A percentile compares a stretch with the other conserved stretches of the same genome.
Conservation (phyloP, 2,113 vertebrate species). For the Excalfactoria chinensis region DNA sequence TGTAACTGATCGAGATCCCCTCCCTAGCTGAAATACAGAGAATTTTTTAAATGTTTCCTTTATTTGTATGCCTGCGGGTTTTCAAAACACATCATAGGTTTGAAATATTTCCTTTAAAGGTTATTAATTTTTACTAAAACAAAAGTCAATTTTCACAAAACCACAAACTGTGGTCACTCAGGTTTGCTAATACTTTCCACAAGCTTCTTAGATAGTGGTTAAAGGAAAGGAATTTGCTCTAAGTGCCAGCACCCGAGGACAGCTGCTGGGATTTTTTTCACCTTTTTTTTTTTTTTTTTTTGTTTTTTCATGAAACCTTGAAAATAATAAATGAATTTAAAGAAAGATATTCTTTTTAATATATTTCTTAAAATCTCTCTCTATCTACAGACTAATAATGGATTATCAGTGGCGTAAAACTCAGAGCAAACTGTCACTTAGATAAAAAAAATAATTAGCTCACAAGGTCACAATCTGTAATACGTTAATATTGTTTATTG, state of each 20-base stretch:
- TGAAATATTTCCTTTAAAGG: conserved; percentile 2
- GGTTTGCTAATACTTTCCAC: conserved; percentile 16
- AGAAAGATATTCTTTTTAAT: not conserved
- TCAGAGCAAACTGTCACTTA: not conserved
- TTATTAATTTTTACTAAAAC: not conserved
- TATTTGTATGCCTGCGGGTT: not conserved
- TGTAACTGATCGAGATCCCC: not conserved
- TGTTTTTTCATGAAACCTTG: not conserved
- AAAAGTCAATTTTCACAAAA: conserved; percentile 23
- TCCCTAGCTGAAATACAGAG: not conserved
- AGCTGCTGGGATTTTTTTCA: not conserved
- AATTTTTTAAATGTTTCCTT: not conserved
- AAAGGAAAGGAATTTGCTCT: not conserved
- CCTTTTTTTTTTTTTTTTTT: not conserved
- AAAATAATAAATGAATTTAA: not conserved
- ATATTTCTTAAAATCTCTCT: not conserved
- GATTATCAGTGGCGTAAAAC: not conserved
- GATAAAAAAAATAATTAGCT: not conserved
- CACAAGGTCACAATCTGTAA: not conserved
- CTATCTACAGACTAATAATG: not conserved
- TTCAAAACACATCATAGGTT: not conserved
- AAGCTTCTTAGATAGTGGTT: not conserved
- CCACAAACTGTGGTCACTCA: not conserved
- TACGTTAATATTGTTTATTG: not conserved
- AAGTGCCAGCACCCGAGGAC: not conserved